Conservation (phyloP, 2,113 vertebrate species). For the Callopanchax toddi region DNA sequence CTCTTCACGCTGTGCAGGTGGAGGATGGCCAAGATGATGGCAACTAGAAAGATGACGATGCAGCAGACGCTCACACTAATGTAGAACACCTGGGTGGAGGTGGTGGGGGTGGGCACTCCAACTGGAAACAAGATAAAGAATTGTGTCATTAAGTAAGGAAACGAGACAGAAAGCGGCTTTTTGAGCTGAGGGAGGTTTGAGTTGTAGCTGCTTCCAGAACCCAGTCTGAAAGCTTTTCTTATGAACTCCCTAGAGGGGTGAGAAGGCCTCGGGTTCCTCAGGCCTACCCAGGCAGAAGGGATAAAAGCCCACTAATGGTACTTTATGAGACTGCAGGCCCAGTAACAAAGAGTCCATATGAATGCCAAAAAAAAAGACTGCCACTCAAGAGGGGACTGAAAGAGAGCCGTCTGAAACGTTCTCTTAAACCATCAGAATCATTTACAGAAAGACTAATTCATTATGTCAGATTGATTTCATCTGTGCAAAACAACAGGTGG, state of each 20-base stretch:
- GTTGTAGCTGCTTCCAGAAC: conserved; percentile 2
- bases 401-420: conserved; percentile 46
- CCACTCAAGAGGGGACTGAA: neutral
- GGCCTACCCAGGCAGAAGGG: conserved; percentile 63
- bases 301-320: conserved; percentile 55
- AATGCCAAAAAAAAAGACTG: conserved; percentile 30
- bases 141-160: too few relatives aligned
- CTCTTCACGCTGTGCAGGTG: conserved; percentile 99
- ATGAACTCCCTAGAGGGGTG: conserved; percentile 60
- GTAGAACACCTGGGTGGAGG: conserved; percentile 97
- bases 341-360: conserved; percentile 43
- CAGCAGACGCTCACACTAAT: conserved; percentile 99
- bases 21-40: conserved; percentile 95
- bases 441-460: too few relatives aligned
- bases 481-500: too few relatives aligned
- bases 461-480: too few relatives aligned
- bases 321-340: conserved; percentile 41
- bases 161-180: too few relatives aligned
- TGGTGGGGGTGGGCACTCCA: conserved; percentile 87
- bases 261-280: conserved; percentile 41
- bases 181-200: conserved; percentile 42
- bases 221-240: conserved; percentile 63
- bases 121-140: conserved; percentile 69
- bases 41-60: conserved; percentile 97
- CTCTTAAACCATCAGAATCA: too few relatives aligned